Base-by-base conservation (phyloP, 2,113 vertebrate species). In the Hypanus sabinus region DNA sequence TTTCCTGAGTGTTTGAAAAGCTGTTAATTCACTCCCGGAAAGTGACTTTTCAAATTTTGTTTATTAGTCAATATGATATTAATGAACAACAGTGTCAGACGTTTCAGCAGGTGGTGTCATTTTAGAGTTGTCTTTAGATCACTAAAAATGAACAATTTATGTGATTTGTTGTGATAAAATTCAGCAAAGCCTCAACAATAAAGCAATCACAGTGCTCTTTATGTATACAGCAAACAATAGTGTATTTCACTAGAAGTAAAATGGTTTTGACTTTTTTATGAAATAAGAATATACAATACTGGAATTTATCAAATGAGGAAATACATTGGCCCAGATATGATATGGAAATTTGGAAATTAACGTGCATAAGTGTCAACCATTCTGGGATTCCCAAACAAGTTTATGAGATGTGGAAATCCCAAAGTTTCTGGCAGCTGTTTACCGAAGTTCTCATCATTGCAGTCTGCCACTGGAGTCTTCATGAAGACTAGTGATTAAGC, bases 51-150 rank as follows among this genome's bases (percentile, higher is more conserved):
- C 85, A 65, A 90, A 90, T 90, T 14, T 60, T 65, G 85, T 90
- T 90, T 65, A 90, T 60, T 62, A 90, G 85, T 65, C 85, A 90
- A 90, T 68, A 90, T 90, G 57, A 90, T 90, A 90, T 90, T 90
- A 90, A 65, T 65, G 85, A 90, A 90, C 85, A 65, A 65, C n/a
- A 65, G 57, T 60, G 16, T 90, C 60, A 90, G 62, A 90, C 62
- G 16, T 90, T 90, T 90, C 60, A 65, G 60, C 85, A 90, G 85
- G 85, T 90, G 85, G 85, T 90, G 60, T 65, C 85, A 65, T 90
- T 90, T 90, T 65, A 33, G 65, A 90, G 16, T 90, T 90, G 85
- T 18, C 14, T 90, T 90, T 6, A 88, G 65, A 90, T 68, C 24
- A 90, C 60, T 90, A 62, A 90, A 62, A 90, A 79, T 79, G 76